Evolutionary conservation across 2,113 vertebrate genomes (phyloP).

Genomic region (Zosterops borbonicus): DNA sequence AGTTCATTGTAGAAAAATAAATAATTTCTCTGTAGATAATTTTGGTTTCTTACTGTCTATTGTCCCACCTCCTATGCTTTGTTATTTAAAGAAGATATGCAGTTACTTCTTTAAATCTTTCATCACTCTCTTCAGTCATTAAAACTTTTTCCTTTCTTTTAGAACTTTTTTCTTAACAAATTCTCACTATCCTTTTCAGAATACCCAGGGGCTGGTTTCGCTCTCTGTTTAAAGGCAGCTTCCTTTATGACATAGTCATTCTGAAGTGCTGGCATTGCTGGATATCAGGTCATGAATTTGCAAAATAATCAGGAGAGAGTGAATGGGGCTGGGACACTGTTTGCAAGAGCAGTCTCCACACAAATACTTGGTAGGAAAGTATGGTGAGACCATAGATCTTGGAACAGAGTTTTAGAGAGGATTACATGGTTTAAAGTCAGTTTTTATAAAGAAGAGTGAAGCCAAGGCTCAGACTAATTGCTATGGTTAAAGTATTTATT

Average conservation of each 20-base stretch:
- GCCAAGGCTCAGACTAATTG: background rate
- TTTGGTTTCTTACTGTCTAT: background rate
- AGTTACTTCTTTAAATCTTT: background rate
- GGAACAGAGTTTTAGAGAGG: background rate
- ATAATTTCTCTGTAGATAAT: background rate
- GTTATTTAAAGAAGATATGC: background rate
- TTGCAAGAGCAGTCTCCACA: background rate
- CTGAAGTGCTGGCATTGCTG: background rate
- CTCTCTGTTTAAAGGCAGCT: background rate
- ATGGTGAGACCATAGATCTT: background rate
- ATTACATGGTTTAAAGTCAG: background rate
- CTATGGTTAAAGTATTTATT: background rate
- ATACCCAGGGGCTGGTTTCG: background rate
- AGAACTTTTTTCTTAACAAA: background rate
- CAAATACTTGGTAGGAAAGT: background rate
- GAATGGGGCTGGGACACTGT: background rate
- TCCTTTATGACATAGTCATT: background rate
- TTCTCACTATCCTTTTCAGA: background rate
- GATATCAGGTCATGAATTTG: background rate
- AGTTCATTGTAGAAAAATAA: background rate
- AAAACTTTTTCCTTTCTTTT: background rate
- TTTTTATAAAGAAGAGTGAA: background rate
- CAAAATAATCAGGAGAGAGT: background rate
- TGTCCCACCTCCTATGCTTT: background rate
- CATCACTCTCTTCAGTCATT: background rate